These are phyloP conservation scores for Thermophis baileyi DNA, from an alignment of 2,113 vertebrate genomes.

Conservation along the genomic window DNA sequence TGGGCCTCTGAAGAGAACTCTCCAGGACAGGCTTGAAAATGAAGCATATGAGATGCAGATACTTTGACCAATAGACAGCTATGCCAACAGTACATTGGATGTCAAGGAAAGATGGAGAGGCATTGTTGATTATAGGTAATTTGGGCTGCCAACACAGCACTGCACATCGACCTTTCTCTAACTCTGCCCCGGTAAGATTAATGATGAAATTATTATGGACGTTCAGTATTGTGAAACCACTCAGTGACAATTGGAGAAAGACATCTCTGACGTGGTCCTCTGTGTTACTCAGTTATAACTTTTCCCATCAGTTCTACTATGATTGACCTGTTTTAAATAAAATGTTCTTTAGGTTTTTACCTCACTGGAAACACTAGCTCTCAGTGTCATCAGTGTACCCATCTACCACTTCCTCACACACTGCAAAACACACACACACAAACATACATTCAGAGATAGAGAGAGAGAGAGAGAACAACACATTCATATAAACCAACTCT, in stretches of 20 bases:
- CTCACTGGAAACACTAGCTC: background rate
- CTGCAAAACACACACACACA: too few relatives aligned
- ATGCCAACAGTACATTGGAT: background rate
- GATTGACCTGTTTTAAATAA: background rate
- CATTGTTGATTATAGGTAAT: background rate
- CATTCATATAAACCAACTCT: too few relatives aligned
- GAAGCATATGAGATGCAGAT: background rate
- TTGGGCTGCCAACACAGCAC: background rate
- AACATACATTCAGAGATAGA: too few relatives aligned
- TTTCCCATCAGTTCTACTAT: background rate
- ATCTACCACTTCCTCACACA: background rate
- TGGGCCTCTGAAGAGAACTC: background rate
- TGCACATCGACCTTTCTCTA: background rate
- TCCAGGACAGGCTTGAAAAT: background rate
- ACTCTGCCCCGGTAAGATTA: background rate
- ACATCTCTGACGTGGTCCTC: background rate
- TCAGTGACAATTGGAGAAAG: background rate
- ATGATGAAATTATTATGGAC: background rate
- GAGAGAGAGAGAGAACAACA: too few relatives aligned
- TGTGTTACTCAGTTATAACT: background rate
- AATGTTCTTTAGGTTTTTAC: background rate
- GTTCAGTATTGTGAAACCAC: background rate
- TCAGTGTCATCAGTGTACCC: too few relatives aligned
- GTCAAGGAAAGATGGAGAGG: background rate
- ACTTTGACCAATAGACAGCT: background rate